Percentiles rank a stretch among this genome's conserved stretches.
Evolutionary conservation across 2,888 invertebrate species (phyloP).

Genomic region (Anaspis maculata): DNA sequence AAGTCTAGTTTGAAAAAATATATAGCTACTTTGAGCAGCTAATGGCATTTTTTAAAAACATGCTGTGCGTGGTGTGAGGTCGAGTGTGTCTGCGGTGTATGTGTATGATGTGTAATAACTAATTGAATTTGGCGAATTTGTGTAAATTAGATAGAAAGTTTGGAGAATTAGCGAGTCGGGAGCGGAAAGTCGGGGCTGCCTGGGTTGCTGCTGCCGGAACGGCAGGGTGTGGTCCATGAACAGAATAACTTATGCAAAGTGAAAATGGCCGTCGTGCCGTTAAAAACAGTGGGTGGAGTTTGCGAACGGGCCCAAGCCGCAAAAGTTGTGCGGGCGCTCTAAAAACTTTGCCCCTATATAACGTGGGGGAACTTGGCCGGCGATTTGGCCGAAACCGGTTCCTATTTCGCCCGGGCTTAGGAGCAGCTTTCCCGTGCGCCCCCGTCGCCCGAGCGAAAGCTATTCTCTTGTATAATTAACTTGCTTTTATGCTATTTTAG

Average conservation of each 20-base stretch:
- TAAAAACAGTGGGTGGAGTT: conserved; percentile 43
- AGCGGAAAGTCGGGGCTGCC: too few species aligned
- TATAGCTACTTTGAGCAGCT: too few species aligned
- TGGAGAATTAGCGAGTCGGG: conserved; percentile 10
- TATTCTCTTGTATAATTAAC: conserved; percentile 42
- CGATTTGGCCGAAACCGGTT: conserved; percentile 29
- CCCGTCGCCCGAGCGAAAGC: conserved; percentile 29
- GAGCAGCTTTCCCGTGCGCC: conserved; percentile 31
- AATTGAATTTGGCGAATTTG: conserved; percentile 14
- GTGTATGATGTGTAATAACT: conserved; percentile 12
- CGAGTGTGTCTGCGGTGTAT: too few species aligned
- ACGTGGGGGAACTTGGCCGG: conserved; percentile 21
- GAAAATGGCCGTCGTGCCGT: conserved; percentile 42
- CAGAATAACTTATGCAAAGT: conserved; percentile 43
- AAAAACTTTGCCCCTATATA: conserved; percentile 37
- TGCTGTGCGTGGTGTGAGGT: too few species aligned
- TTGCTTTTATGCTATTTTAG: conserved; percentile 35
- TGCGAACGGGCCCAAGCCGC: conserved; percentile 39
- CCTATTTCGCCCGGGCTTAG: conserved; percentile 31
- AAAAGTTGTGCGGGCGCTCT: conserved; percentile 43
- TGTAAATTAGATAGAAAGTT: conserved; percentile 14
- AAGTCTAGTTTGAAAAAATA: too few species aligned
- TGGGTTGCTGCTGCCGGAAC: conserved; percentile 5
- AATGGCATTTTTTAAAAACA: too few species aligned
- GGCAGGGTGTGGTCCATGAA: conserved; percentile 34